A percentile compares a stretch with the other conserved stretches of the same genome.
Conservation (phyloP, 2,797 vertebrate species). For the Notoglanidium macrostoma region DNA sequence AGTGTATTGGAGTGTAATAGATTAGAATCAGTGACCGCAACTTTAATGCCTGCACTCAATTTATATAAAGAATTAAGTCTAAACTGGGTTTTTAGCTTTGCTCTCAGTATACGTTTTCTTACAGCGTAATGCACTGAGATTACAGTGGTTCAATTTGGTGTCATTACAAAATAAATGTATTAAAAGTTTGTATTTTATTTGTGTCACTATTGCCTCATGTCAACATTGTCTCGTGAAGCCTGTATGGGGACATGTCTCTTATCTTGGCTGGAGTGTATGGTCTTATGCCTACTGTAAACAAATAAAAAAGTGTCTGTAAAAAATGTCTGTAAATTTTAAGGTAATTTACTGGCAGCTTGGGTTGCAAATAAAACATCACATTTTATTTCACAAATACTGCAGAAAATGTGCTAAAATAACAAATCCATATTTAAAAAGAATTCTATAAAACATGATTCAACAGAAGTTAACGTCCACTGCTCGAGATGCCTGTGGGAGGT, state of each 20-base stretch:
- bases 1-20: no score
- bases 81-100: not conserved
- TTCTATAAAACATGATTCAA: not conserved
- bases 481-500: not conserved
- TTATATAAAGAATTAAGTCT: not conserved
- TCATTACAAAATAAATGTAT: not conserved
- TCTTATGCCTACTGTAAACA: not conserved
- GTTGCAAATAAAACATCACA: no score
- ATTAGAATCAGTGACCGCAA: no score
- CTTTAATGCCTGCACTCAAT: not conserved
- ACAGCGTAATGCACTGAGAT: not conserved
- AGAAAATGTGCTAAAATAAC: not conserved
- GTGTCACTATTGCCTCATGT: not conserved
- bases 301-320: not conserved
- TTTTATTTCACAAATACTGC: not conserved
- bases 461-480: not conserved
- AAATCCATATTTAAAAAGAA: not conserved
- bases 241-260: not conserved
- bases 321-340: no score
- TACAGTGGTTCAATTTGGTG: not conserved
- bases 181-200: not conserved
- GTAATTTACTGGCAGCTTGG: no score
- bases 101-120: not conserved
- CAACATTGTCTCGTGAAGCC: not conserved
- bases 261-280: not conserved